These are phyloP conservation scores for Tursiops truncatus DNA, from an alignment of 2,113 vertebrate species.

Conservation along the genomic window DNA sequence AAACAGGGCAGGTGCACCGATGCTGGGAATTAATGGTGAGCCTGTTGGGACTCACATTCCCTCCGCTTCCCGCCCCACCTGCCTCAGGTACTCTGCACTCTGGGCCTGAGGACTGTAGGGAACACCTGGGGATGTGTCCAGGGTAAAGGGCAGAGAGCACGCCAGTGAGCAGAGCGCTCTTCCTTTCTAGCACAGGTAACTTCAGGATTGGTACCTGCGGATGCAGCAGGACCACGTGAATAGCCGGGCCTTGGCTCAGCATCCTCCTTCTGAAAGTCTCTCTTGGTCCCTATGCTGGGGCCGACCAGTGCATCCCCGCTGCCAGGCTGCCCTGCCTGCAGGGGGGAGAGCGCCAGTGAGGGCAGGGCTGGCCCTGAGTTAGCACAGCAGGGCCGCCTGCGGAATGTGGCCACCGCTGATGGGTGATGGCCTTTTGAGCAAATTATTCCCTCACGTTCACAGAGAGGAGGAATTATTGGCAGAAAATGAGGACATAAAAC, in stretches of 20 bases:
- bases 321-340: neutral
- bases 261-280: neutral
- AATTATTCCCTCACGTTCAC: neutral
- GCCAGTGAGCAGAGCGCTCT: too few species aligned
- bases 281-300: accelerated
- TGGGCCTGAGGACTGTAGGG: too few species aligned
- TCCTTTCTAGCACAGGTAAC: accelerated
- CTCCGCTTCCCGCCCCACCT: neutral
- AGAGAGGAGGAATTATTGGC: constrained; percentile 50
- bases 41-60: accelerated
- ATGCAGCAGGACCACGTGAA: accelerated
- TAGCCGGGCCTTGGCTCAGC: neutral
- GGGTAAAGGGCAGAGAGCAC: neutral
- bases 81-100: neutral
- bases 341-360: neutral
- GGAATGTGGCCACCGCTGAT: neutral
- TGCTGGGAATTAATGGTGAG: neutral
- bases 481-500: constrained; percentile 60
- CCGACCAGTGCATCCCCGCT: neutral
- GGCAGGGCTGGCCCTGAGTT: neutral
- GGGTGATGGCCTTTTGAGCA: neutral
- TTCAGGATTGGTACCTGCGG: neutral
- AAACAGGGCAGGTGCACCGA: neutral
- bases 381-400: neutral
- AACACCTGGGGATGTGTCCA: neutral